phyloP scores from a whole-genome alignment of 2,888 invertebrate genomes.

The Carcina quercana region DNA sequence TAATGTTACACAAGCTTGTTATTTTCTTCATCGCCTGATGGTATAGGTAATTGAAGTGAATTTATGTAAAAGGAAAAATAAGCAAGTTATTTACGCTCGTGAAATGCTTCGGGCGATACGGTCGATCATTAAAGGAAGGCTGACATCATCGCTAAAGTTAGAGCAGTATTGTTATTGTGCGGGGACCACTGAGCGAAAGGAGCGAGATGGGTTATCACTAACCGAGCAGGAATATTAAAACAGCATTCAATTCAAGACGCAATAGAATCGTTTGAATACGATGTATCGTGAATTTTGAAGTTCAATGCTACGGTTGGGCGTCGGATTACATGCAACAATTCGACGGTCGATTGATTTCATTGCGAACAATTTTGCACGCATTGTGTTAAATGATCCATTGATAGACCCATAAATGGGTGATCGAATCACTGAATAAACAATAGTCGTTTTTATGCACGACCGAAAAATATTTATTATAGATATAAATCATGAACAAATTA shows the following conservation, averaged over 20 bases:
- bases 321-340: slow-evolving; percentile 45
- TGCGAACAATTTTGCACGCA: slow-evolving; percentile 48
- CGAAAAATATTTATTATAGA: slow-evolving; percentile 1
- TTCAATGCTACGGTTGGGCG: slow-evolving; percentile 60
- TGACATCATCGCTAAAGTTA: slow-evolving; percentile 70
- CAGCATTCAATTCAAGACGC: slow-evolving; percentile 29
- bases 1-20: slow-evolving; percentile 21
- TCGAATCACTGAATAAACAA: slow-evolving; percentile 23
- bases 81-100: slow-evolving; percentile 42
- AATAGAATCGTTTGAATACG: slow-evolving; percentile 28
- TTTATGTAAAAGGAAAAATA: slow-evolving; percentile 28
- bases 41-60: slow-evolving; percentile 25
- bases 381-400: slow-evolving; percentile 50
- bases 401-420: slow-evolving; percentile 24
- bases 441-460: slow-evolving; percentile 3
- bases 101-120: slow-evolving; percentile 47
- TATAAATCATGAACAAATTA: too few species aligned
- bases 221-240: slow-evolving; percentile 50
- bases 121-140: slow-evolving; percentile 52
- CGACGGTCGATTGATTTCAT: slow-evolving; percentile 46
- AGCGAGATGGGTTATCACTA: slow-evolving; percentile 46
- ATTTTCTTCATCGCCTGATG: slow-evolving; percentile 20
- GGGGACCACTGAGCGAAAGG: slow-evolving; percentile 42
- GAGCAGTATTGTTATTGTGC: slow-evolving; percentile 56
- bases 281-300: slow-evolving; percentile 33